Evolutionary conservation across 2,113 vertebrate species (phyloP), one percentile per base, ranked within the genome.

Genomic region (Smithornis capensis): DNA sequence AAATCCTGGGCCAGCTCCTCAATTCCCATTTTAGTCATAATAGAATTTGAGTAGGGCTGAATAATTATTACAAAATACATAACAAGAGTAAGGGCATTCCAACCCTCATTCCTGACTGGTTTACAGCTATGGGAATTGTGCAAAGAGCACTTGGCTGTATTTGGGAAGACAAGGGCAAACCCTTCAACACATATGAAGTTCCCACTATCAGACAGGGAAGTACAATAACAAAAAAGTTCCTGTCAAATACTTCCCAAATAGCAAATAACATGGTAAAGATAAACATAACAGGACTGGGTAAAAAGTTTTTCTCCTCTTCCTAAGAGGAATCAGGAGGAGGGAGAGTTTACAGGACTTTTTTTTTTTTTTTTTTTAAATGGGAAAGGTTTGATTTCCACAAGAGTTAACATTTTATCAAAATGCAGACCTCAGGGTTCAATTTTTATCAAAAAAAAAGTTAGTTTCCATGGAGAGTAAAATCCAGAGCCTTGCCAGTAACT

Each of bases 1-100:
- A 85, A 55, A 74, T 19, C 8, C 15, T 0, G 3, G 23, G 31
- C 19, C 37, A 81, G 33, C 23, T 56, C 35, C 33, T 83, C 22
- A 23, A 4, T 15, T 88, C 33, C 31, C 29, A 27, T 3, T 80
- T 53, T 15, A 19, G 27, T 31, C 28, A 37, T 4, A 9, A 11
- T 1, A 37, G 14, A 71, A 63, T 8, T 42, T 44, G 33, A 86
- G 40, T 6, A 50, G 22, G 22, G 53, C 38, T 42, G 33, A 38
- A 38, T 35, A 64, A 60, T 24, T 74, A 14, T 33, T 38, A 19
- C 17, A 31, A 79, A 75, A 37, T 0, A 2, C 6, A 6, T 0
- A 0, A 11, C 12, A 49, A 4, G 1, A 4, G 1, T 9, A 13
- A 64, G 4, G 1, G 4, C 6, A 15, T 5, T 33, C 14, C 12